phyloP scores from a whole-genome alignment of 1,140 invertebrate species.

The Aphelinus atriplicis region DNA sequence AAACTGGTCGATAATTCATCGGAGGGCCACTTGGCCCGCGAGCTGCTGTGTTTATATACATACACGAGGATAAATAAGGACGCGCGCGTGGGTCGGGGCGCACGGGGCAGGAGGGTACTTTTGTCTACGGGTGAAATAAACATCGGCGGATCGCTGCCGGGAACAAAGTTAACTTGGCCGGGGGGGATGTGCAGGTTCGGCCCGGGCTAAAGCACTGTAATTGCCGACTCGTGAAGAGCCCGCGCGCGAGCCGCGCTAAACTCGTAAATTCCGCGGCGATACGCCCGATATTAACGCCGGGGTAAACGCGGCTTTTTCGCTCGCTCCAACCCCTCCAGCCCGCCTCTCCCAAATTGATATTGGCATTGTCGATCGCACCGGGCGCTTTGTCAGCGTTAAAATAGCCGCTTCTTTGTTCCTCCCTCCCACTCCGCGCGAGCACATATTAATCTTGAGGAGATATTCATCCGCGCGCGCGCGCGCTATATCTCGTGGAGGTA shows the following conservation, averaged over 20 bases:
- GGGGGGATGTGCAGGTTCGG: neutral
- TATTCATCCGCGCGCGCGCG: too few species aligned
- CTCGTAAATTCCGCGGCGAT: conserved; percentile 6
- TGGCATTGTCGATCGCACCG: conserved; percentile 1
- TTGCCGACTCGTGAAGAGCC: neutral
- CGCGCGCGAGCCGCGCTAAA: neutral
- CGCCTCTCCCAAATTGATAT: conserved; percentile 11
- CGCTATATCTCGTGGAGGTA: too few species aligned
- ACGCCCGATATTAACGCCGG: conserved; percentile 9
- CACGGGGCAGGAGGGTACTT: neutral
- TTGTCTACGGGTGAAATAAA: conserved; percentile 33
- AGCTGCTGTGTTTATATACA: too few species aligned
- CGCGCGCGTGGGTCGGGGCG: too few species aligned
- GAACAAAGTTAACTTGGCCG: conserved; percentile 30
- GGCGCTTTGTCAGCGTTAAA: neutral
- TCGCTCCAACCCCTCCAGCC: neutral
- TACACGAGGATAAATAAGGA: conserved; percentile 12
- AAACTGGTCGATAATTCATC: too few species aligned
- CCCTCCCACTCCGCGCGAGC: too few species aligned
- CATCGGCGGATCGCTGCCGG: conserved; percentile 12
- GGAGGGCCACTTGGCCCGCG: too few species aligned
- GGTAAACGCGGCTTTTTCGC: neutral
- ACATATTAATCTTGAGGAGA: too few species aligned
- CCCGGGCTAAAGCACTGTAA: conserved; percentile 7
- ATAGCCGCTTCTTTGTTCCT: too few species aligned